Conservation (phyloP, 37 sponge, comb jelly and placozoan species). For the Aphrocallistes beatrix region DNA sequence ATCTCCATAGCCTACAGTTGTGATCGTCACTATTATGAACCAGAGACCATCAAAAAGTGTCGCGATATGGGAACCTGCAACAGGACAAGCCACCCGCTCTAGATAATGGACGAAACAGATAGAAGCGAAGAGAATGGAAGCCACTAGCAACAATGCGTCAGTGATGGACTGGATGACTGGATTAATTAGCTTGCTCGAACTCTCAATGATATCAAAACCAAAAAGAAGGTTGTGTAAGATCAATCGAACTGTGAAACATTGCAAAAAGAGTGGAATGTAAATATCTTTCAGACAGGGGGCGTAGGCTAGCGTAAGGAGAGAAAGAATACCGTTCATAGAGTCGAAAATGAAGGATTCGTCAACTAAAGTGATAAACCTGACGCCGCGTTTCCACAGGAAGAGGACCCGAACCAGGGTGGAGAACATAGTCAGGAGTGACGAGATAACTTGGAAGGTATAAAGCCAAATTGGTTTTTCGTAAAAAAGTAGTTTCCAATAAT, state of each 20-base stretch:
- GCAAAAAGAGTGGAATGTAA: slow-evolving; percentile 55
- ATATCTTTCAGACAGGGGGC: slow-evolving; percentile 33
- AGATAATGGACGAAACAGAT: slow-evolving; percentile 46
- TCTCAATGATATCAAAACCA: neutral
- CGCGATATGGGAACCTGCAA: neutral
- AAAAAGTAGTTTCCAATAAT: neutral
- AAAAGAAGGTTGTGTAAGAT: slow-evolving; percentile 19
- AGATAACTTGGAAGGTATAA: neutral
- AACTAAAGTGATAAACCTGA: neutral
- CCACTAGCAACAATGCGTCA: neutral
- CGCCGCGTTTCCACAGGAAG: neutral
- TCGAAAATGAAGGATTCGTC: neutral
- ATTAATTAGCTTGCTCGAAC: neutral
- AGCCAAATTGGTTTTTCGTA: neutral
- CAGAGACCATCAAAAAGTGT: slow-evolving; percentile 39
- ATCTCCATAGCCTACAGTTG: slow-evolving; percentile 65
- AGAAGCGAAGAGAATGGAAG: slow-evolving; percentile 11
- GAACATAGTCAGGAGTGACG: neutral
- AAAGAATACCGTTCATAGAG: neutral
- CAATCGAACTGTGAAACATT: slow-evolving; percentile 42
- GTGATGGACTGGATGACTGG: neutral
- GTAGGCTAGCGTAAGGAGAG: neutral
- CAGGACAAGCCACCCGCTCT: slow-evolving; percentile 26
- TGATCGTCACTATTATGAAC: slow-evolving; percentile 56
- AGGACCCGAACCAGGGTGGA: neutral